These are phyloP conservation scores for Athalia circularis DNA, from an alignment of 2,888 invertebrate species.

Conservation along the genomic window DNA sequence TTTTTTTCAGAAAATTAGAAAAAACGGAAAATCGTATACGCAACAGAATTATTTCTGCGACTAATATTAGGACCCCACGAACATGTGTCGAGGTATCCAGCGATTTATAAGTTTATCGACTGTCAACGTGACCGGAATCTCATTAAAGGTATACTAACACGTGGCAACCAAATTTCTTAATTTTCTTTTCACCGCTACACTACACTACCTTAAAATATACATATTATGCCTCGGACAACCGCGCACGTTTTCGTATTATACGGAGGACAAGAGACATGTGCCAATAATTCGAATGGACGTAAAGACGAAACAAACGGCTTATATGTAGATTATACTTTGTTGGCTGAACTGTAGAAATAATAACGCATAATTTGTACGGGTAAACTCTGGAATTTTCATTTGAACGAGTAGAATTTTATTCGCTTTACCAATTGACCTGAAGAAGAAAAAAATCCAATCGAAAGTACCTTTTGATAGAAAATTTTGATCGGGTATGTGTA, in stretches of 20 bases:
- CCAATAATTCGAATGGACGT: not conserved
- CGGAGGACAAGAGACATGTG: conserved; percentile 26
- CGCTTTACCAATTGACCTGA: too few relatives aligned
- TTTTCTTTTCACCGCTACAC: not conserved
- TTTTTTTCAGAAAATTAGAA: not conserved
- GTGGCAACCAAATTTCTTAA: conserved; percentile 24
- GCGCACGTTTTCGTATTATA: not conserved
- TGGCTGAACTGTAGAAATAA: conserved; percentile 29
- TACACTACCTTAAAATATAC: not conserved
- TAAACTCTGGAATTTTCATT: not conserved
- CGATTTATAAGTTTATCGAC: conserved; percentile 44
- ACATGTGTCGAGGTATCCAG: conserved; percentile 9
- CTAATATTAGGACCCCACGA: not conserved
- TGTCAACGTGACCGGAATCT: conserved; percentile 63
- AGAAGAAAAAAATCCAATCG: too few relatives aligned
- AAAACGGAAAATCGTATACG: not conserved
- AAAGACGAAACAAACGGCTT: conserved; percentile 24
- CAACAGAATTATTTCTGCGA: not conserved
- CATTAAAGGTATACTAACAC: conserved; percentile 58
- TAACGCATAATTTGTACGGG: not conserved
- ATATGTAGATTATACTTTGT: not conserved
- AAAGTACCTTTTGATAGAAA: too few relatives aligned
- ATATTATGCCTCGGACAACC: not conserved
- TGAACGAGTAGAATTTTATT: not conserved
- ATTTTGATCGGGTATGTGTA: too few relatives aligned